Base-by-base conservation (phyloP, 2,113 vertebrate species). In the Istiophorus platypterus region DNA sequence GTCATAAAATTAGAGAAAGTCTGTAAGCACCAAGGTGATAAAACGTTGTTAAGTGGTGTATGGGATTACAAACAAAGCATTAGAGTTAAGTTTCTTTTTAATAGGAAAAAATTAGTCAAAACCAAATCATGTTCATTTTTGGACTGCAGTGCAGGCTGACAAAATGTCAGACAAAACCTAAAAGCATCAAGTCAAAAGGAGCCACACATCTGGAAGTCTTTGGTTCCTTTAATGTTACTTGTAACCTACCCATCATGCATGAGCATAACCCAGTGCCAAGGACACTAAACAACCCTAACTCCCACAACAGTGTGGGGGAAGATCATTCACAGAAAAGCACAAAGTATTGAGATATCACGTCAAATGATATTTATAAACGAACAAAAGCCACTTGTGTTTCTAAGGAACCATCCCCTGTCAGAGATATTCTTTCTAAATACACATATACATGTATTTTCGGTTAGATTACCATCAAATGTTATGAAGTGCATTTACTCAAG, bases 121-220 rank as follows among this genome's bases (percentile, higher is more conserved):
- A 26, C 29, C 8, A 58, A 34, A 27, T 49, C 56, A 7, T 41
- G 17, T 69, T 42, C 34, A n/a, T 75, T 73, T 78, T 37, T 22
- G 15, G 17, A 34, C 22, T 37, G 4, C 8, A 37, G 12, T 20
- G 64, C 27, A 78, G 78, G 65, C 27, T 24, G 27, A 39, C 14
- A 31, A 70, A 39, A 72, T 56, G 18, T 63, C 41, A 63, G 26
- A 67, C 41, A 17, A 34, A 65, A 61, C 26, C 52, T 15, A 22
- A 54, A 63, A 22, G 6, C 31, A 37, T 56, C 24, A 31, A 9
- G 26, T 45, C 31, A 59, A 63, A 74, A 69, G 5, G 6, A 24
- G 37, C 29, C 51, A 45, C 26, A 67, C 56, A 74, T 68, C 71
- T 68, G 15, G 45, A 66, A 52, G 13, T 66, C 61, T 24, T 58